phyloP scores from a whole-genome alignment of 2,113 vertebrate species.

The Stictonetta naevosa region DNA sequence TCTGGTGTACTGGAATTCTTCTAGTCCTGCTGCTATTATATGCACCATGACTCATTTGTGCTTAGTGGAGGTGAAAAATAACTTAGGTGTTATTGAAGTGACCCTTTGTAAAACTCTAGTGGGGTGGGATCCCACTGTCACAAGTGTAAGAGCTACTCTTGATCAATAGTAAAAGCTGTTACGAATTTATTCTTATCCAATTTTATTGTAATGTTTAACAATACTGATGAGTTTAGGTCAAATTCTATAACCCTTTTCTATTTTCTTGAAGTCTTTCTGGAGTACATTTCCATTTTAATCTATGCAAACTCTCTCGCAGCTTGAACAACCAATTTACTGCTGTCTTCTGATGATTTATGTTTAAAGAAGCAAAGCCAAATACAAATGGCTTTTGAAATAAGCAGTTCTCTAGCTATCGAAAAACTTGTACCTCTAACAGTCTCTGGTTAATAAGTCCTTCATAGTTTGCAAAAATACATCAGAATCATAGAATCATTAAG shows the following conservation, averaged over 20 bases:
- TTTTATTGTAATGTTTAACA: not conserved
- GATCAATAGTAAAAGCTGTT: not conserved
- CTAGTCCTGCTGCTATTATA: not conserved
- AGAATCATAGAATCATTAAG: not conserved
- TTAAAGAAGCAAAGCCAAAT: not conserved
- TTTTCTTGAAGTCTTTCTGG: not conserved
- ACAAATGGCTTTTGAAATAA: not conserved
- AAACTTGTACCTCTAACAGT: not conserved
- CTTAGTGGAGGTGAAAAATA: not conserved
- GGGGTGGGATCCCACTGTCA: not conserved
- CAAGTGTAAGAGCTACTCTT: not conserved
- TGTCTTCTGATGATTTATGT: not conserved
- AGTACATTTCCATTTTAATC: not conserved
- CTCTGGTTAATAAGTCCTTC: not conserved
- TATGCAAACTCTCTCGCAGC: not conserved
- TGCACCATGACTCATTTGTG: not conserved
- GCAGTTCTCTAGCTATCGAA: not conserved
- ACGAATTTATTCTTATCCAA: not conserved
- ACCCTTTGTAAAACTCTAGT: accelerated
- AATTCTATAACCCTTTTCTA: not conserved
- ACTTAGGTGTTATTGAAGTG: not conserved
- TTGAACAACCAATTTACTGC: not conserved
- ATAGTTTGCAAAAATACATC: not conserved
- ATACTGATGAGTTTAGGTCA: not conserved
- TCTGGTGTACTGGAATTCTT: not conserved